phyloP scores from a whole-genome alignment of 2,797 vertebrate genomes.

The Lepilemur septentrionalis region DNA sequence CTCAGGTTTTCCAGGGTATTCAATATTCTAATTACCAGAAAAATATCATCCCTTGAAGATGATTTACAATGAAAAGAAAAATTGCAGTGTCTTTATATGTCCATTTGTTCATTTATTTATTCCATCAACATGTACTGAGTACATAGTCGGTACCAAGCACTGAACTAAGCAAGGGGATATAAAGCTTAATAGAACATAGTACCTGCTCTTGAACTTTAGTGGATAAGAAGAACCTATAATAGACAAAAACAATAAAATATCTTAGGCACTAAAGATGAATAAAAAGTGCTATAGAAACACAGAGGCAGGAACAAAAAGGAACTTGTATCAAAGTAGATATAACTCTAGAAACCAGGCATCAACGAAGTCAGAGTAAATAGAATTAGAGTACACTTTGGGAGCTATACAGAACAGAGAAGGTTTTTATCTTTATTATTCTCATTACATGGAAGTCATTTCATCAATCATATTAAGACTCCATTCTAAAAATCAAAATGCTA shows the following conservation, averaged over 20 bases:
- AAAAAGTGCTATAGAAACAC: background rate
- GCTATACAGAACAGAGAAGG: background rate
- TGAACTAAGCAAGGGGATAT: background rate
- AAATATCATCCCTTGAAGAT: background rate
- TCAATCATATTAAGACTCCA: background rate
- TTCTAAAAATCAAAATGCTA: background rate
- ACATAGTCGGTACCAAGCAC: background rate
- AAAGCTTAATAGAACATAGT: background rate
- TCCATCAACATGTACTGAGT: background rate
- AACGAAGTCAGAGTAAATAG: background rate
- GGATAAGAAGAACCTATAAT: background rate
- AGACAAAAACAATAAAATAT: background rate
- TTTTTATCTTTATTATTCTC: background rate
- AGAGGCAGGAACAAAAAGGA: background rate
- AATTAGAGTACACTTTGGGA: background rate
- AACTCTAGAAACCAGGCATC: background rate
- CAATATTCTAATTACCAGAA: constrained; percentile 37
- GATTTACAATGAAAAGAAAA: background rate
- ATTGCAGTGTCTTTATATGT: background rate
- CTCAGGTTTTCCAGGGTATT: background rate
- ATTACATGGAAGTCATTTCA: background rate
- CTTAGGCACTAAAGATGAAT: background rate
- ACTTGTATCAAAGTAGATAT: background rate
- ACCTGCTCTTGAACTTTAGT: background rate
- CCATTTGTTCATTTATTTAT: constrained; percentile 9